Evolutionary conservation across 2,797 vertebrate genomes (phyloP).

Genomic region (Thaleichthys pacificus): DNA sequence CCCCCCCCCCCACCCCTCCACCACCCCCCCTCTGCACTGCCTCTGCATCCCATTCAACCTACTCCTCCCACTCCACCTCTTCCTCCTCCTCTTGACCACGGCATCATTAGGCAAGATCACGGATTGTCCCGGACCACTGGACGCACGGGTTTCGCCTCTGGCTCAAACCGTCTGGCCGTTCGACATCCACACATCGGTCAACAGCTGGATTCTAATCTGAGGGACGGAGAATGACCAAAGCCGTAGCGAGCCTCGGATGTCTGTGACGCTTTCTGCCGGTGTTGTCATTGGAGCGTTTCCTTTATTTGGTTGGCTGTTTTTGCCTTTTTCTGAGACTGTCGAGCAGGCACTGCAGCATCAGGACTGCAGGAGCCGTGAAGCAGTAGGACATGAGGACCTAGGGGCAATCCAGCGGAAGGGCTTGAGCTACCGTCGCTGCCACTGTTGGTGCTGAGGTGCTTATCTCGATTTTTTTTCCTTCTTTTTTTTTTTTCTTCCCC

Average conservation of each 20-base stretch:
- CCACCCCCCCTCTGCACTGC: constrained; percentile 53
- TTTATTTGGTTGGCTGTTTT: constrained; percentile 58
- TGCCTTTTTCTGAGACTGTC: constrained; percentile 62
- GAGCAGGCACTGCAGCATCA: constrained; percentile 82
- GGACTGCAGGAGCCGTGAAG: constrained; percentile 76
- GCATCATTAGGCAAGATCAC: constrained; percentile 72
- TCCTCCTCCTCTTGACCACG: constrained; percentile 49
- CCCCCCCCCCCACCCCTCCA: too few relatives aligned
- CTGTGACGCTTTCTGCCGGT: constrained; percentile 51
- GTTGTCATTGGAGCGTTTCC: constrained; percentile 69
- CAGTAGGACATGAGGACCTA: constrained; percentile 79
- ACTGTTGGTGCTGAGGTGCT: constrained; percentile 76
- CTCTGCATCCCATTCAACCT: constrained; percentile 69
- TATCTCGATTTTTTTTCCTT: constrained; percentile 65
- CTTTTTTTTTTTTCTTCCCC: constrained; percentile 14
- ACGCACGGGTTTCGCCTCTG: constrained; percentile 57
- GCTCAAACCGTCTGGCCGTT: constrained; percentile 61
- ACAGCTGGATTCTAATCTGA: constrained; percentile 63
- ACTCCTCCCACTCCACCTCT: constrained; percentile 71
- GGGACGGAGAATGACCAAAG: constrained; percentile 27
- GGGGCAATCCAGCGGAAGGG: constrained; percentile 69
- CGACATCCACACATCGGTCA: constrained; percentile 48
- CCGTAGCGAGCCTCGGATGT: constrained; percentile 58
- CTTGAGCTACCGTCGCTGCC: constrained; percentile 72
- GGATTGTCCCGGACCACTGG: constrained; percentile 61